Evolutionary conservation across 2,888 invertebrate genomes (phyloP).

Genomic region (Lampropteryx suffumata): DNA sequence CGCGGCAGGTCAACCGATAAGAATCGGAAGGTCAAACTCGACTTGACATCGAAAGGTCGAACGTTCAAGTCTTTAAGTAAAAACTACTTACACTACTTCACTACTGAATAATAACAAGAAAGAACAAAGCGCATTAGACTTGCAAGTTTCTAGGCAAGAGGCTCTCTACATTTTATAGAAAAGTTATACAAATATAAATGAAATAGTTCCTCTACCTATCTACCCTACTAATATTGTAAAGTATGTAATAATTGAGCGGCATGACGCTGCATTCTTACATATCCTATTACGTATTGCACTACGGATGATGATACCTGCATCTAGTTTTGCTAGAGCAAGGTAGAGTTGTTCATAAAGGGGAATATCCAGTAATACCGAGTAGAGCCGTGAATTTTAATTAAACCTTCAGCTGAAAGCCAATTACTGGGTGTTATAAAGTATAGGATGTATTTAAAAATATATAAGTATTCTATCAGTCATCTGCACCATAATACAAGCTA

Average conservation of each 20-base stretch:
- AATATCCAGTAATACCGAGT: conserved; percentile 7
- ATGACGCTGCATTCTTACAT: too few species aligned
- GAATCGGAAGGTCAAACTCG: conserved; percentile 9
- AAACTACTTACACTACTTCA: too few species aligned
- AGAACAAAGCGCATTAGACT: background rate
- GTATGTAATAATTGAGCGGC: too few species aligned
- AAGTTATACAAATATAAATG: background rate
- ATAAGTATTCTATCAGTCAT: too few species aligned
- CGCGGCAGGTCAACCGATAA: conserved; percentile 17
- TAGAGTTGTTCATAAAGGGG: conserved; percentile 3
- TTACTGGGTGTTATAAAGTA: too few species aligned
- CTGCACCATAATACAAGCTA: too few species aligned
- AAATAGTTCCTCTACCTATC: too few species aligned
- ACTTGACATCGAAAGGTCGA: background rate
- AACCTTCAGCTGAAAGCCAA: conserved; percentile 21
- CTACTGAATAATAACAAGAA: too few species aligned
- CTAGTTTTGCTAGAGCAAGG: conserved; percentile 6
- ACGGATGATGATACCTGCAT: background rate
- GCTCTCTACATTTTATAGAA: background rate
- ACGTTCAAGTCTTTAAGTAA: background rate
- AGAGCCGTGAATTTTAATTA: conserved; percentile 23
- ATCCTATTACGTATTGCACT: too few species aligned
- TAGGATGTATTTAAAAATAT: too few species aligned
- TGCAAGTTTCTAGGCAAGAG: background rate
- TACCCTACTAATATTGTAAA: too few species aligned